Conservation (phyloP, 1,140 invertebrate species). For the Philopotamus ludificatus region DNA sequence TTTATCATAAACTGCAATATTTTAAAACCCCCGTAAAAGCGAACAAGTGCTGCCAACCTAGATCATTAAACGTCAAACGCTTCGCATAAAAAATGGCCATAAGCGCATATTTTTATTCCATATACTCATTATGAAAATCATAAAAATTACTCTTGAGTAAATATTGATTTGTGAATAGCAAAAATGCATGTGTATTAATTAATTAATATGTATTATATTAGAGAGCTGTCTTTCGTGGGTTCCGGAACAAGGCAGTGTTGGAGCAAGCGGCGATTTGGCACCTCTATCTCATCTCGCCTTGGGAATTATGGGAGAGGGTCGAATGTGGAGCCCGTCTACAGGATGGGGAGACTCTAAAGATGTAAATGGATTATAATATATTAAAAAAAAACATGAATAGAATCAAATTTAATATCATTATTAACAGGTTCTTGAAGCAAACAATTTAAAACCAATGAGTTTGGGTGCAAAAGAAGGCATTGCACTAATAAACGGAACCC, state of each 20-base stretch:
- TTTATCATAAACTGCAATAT: no score
- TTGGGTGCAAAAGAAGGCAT: constrained; percentile 72
- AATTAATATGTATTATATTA: no score
- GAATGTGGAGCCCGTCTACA: constrained; percentile 73
- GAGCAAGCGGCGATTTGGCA: constrained; percentile 72
- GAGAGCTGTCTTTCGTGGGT: constrained; percentile 72
- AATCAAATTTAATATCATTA: constrained; percentile 19
- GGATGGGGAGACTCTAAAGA: constrained; percentile 71
- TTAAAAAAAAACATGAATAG: background rate
- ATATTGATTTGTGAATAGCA: no score
- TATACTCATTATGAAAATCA: no score
- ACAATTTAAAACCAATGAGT: constrained; percentile 61
- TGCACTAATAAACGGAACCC: constrained; percentile 74
- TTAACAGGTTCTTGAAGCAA: constrained; percentile 41
- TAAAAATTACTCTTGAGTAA: no score
- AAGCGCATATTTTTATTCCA: no score
- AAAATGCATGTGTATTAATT: no score
- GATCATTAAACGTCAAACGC: no score
- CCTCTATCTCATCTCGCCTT: constrained; percentile 71
- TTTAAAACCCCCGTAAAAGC: no score
- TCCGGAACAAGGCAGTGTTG: constrained; percentile 74
- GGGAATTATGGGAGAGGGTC: constrained; percentile 73
- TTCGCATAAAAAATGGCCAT: no score
- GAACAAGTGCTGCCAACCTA: no score
- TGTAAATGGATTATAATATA: constrained; percentile 48